Evolutionary conservation across 2,113 vertebrate genomes (phyloP), one percentile per base, ranked within the genome.

Genomic region (Polypterus bichir): DNA sequence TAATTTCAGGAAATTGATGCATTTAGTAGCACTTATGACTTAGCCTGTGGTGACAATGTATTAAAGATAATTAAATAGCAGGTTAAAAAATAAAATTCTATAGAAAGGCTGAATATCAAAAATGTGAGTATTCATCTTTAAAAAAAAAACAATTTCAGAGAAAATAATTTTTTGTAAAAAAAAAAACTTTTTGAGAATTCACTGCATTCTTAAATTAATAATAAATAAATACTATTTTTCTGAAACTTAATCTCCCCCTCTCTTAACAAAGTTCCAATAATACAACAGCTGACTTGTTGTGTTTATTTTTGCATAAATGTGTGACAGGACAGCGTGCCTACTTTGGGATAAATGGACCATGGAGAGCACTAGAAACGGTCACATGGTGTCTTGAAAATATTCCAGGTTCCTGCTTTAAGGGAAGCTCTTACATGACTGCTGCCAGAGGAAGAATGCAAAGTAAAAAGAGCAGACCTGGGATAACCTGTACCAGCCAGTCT

Each of bases 291-390:
- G 44, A 49, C 6, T 7, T 49, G 9, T 7, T 27, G 27, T 27
- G 27, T 27, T 27, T 27, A 51, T 4, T 45, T 44, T 44, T 51
- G 44, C 3, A 27, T 27, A 27, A 27, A 27, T 27, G 27, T 27
- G 27, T 27, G 55, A n/a, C 62, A 76, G 76, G 73, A 79, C 79
- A 74, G 62, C 67, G 64, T 79, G 79, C 77, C 73, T 77, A 64
- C 73, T 65, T 65, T 77, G 55, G 73, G 70, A 67, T 63, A 73
- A 81, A 65, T 79, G 76, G 73, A 79, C 71, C 78, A 57, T 76
- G 64, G 65, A 74, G 59, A 69, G 73, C 76, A 71, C 64, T 51
- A 76, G 74, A 55, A 74, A 74, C 0, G 77, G 73, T 80, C 79
- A 81, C 78, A 77, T 79, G 75, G 73, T 71, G 27, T 44, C 7